Percentiles rank a stretch among this genome's conserved stretches.
Conservation (phyloP, 2,797 vertebrate genomes). For the Notoglanidium macrostoma region DNA sequence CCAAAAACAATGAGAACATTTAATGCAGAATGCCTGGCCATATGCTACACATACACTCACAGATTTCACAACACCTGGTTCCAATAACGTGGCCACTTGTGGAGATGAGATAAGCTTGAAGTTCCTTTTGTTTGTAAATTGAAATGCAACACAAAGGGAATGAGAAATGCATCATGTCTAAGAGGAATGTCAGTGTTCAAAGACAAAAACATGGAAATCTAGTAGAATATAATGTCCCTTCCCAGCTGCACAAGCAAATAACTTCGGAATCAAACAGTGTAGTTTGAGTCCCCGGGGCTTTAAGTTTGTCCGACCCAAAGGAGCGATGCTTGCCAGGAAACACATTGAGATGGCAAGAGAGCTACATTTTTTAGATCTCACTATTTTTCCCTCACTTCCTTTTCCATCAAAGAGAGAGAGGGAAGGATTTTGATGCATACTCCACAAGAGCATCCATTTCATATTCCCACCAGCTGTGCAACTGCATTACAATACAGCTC, state of each 20-base stretch:
- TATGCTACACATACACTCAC: constrained; percentile 58
- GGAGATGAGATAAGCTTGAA: constrained; percentile 62
- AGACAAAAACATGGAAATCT: constrained; percentile 21
- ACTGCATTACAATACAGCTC: constrained; percentile 31
- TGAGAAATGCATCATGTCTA: constrained; percentile 28
- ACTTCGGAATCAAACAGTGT: constrained; percentile 50
- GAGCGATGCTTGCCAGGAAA: constrained; percentile 58
- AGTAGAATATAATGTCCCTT: constrained; percentile 42
- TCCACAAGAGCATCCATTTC: constrained; percentile 47
- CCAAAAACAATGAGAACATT: constrained; percentile 57
- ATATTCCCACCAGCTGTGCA: constrained; percentile 38
- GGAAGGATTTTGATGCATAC: constrained; percentile 50
- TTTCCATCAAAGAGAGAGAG: constrained; percentile 36
- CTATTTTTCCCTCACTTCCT: constrained; percentile 51
- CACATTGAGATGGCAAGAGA: constrained; percentile 57
- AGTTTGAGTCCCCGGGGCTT: constrained; percentile 47
- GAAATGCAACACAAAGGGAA: constrained; percentile 36
- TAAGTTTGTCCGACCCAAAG: constrained; percentile 59
- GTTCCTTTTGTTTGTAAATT: constrained; percentile 65
- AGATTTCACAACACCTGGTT: constrained; percentile 72
- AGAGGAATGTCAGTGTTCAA: constrained; percentile 15
- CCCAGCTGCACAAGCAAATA: constrained; percentile 52
- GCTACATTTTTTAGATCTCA: constrained; percentile 54
- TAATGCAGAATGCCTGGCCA: constrained; percentile 51
- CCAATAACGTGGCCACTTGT: constrained; percentile 66